A percentile compares a stretch with the other conserved stretches of the same genome.
Conservation (phyloP, 2,113 vertebrate genomes). For the Platichthys stellatus region DNA sequence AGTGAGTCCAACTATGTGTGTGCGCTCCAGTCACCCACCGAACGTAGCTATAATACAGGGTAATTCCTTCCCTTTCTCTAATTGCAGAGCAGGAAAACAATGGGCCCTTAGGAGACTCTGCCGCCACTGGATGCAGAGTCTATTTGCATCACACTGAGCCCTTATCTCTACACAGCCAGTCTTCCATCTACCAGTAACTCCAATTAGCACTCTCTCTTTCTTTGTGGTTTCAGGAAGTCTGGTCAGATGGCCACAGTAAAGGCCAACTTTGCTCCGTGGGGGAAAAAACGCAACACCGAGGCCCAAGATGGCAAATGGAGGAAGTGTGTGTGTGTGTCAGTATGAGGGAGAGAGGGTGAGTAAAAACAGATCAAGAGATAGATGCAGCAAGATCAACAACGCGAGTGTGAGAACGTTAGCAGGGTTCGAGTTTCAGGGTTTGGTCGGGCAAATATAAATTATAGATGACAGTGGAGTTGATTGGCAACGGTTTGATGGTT, state of each 20-base stretch:
- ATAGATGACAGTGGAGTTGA: conserved; percentile 11
- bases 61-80: conserved; percentile 53
- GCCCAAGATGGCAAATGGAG: conserved; percentile 40
- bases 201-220: conserved; percentile 67
- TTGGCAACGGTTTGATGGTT: conserved; percentile 20
- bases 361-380: background rate
- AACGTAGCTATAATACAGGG: conserved; percentile 17
- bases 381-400: background rate
- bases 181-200: conserved; percentile 47
- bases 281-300: conserved; percentile 35
- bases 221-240: conserved; percentile 67
- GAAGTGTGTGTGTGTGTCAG: conserved; percentile 16
- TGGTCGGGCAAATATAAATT: conserved; percentile 3
- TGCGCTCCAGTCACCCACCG: conserved; percentile 28
- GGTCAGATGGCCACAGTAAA: conserved; percentile 52
- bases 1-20: conserved; percentile 7
- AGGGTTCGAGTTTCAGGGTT: background rate
- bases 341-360: background rate
- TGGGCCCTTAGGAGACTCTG: conserved; percentile 37
- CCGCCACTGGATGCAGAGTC: conserved; percentile 56
- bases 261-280: conserved; percentile 44
- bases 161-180: conserved; percentile 66
- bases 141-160: conserved; percentile 62
- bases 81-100: conserved; percentile 64
- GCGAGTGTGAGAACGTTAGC: background rate